Evolutionary conservation across 2,888 invertebrate species (phyloP), one percentile per base, ranked within the genome.

Genomic region (Geotrupes spiniger): DNA sequence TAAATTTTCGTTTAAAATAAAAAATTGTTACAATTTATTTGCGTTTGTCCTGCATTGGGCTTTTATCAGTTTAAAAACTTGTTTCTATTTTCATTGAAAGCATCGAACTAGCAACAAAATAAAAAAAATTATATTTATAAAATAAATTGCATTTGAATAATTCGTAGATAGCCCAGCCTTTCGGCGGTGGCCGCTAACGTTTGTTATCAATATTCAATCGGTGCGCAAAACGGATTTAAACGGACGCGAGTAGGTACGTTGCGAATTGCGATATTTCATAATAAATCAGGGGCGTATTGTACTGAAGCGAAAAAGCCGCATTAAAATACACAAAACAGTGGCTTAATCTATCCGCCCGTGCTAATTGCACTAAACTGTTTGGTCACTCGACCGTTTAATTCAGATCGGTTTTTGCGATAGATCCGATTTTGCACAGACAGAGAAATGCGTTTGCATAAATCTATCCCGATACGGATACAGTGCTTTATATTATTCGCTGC

Each of bases 311-410:
- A 48, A 56, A 57, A 46, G 53, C 51, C 49, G 51, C 52, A 56
- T 57, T 57, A 59, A 59, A 59, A 59, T 57, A 57, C 55, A 56
- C 46, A 51, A 45, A 55, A 51, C 51, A 52, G 47, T 47, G 45
- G 55, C 57, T 57, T 50, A 58, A 49, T 52, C 49, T 50, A 53
- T 52, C 52, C 49, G 50, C 38, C 49, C 58, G 49, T 52, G 51
- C 54, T 60, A 61, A 61, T 61, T 57, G 59, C 56, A 56, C 54
- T 57, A 60, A 60, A 61, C 56, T 55, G 61, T 59, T 61, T 59
- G 56, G 52, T 44, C 58, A 53, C 42, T 51, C 52, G 52, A 48
- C 54, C 57, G 56, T 49, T 45, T 57, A 56, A 61, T 59, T 56
- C 51, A 51, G 54, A 59, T 54, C 53, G 56, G 56, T 59, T 60